phyloP scores from a whole-genome alignment of 2,888 invertebrate species.

The Formica aserva region DNA sequence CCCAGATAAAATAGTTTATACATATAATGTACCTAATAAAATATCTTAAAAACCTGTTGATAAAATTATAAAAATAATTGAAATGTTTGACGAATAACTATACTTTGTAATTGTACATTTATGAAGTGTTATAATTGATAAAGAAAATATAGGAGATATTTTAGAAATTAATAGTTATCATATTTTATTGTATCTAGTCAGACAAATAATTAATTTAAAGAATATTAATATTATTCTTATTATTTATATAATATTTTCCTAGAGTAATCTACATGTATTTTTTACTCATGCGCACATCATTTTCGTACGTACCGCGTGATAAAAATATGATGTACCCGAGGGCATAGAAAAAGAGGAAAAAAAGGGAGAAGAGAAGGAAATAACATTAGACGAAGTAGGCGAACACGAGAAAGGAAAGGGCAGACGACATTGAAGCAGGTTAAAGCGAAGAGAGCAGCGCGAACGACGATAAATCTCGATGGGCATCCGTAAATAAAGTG shows the following conservation, averaged over 20 bases:
- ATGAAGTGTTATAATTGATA: neutral
- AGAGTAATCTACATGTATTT: neutral
- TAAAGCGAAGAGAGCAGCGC: slow-evolving; percentile 60
- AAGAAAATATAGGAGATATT: neutral
- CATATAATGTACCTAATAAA: neutral
- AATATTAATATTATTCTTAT: neutral
- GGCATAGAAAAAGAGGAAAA: neutral
- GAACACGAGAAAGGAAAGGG: slow-evolving; percentile 59
- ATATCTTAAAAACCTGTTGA: neutral
- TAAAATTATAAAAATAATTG: neutral
- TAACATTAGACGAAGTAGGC: slow-evolving; percentile 39
- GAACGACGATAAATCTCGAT: slow-evolving; percentile 80
- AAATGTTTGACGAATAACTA: neutral
- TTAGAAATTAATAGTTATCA: neutral
- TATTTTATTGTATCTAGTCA: neutral
- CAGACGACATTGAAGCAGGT: slow-evolving; percentile 51
- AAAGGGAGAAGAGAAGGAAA: neutral
- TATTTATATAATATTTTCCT: neutral
- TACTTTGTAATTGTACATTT: neutral
- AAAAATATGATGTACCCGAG: slow-evolving; percentile 24
- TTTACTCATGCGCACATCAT: neutral
- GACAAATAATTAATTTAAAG: neutral
- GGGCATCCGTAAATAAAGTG: slow-evolving; percentile 82
- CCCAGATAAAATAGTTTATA: neutral
- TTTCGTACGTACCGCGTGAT: neutral